phyloP scores from a whole-genome alignment of 2,113 vertebrate species.

The Bos javanicus region DNA sequence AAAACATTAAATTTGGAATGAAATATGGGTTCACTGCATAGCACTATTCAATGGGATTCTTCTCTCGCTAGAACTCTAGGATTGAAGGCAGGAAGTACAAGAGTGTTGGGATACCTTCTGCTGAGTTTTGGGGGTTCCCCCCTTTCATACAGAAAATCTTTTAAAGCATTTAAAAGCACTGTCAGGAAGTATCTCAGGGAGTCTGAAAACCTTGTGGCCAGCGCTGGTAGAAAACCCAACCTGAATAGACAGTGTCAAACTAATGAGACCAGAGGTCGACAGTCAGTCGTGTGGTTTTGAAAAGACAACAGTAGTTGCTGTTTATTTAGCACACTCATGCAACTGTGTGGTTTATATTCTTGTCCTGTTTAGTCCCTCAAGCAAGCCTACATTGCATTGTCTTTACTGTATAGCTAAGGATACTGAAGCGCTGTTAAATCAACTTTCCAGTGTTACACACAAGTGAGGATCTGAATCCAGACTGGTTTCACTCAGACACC shows the following conservation, averaged over 20 bases:
- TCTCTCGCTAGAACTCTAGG: background rate
- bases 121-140: background rate
- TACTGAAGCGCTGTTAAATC: background rate
- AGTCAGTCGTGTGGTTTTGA: background rate
- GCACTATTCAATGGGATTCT: background rate
- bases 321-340: fast-evolving
- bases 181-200: background rate
- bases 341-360: background rate
- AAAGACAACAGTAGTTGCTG: background rate
- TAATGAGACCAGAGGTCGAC: background rate
- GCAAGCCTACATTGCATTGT: background rate
- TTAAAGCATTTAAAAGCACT: background rate
- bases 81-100: no score
- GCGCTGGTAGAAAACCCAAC: background rate
- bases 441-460: background rate
- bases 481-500: background rate
- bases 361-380: background rate
- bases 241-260: background rate
- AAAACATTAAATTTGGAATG: background rate
- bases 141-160: background rate
- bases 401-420: background rate
- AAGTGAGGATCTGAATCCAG: background rate
- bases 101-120: background rate
- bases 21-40: background rate
- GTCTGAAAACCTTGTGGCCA: background rate